These are phyloP conservation scores for Scaptomyza parva DNA, from an alignment of 2,888 invertebrate species.

Conservation along the genomic window DNA sequence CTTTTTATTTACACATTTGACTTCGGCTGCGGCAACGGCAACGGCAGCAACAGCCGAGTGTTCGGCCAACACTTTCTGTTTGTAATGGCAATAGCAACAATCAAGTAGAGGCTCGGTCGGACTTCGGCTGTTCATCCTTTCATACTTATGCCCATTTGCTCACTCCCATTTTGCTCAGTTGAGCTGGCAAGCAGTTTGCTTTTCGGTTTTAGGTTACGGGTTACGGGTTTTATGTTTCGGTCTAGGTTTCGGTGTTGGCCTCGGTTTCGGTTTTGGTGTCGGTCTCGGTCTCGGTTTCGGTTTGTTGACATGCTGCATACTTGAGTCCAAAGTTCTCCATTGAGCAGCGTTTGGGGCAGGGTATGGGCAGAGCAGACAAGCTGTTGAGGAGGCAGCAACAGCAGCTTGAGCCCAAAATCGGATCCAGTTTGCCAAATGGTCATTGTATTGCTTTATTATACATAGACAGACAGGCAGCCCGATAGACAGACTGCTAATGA, in stretches of 20 bases:
- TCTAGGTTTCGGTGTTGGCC: conserved; percentile 20
- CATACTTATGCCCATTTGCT: neutral
- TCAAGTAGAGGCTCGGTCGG: conserved; percentile 12
- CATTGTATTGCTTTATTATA: conserved; percentile 50
- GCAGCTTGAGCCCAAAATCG: conserved; percentile 7
- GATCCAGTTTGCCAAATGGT: conserved; percentile 13
- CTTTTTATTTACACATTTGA: conserved; percentile 31
- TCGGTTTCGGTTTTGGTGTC: conserved; percentile 44
- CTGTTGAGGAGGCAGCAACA: conserved; percentile 16
- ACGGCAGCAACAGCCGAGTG: conserved; percentile 18
- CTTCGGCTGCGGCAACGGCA: conserved; percentile 3
- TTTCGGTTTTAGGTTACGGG: conserved; percentile 32
- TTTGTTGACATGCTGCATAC: conserved; percentile 57
- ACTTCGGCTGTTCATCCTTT: conserved; percentile 17
- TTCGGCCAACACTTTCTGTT: conserved; percentile 5
- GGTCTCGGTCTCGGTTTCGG: conserved; percentile 31
- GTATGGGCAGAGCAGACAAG: conserved; percentile 5
- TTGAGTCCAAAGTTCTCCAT: neutral
- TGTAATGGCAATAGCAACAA: conserved; percentile 14
- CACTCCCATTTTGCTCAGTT: conserved; percentile 5
- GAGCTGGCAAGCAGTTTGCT: conserved; percentile 25
- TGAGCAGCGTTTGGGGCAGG: too few species aligned
- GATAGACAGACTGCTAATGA: conserved; percentile 30
- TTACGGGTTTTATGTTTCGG: conserved; percentile 15
- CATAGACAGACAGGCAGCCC: conserved; percentile 20